A percentile compares a stretch with the other conserved stretches of the same genome.
Evolutionary conservation across 2,113 vertebrate species (phyloP).

Genomic region (Helogale parvula): DNA sequence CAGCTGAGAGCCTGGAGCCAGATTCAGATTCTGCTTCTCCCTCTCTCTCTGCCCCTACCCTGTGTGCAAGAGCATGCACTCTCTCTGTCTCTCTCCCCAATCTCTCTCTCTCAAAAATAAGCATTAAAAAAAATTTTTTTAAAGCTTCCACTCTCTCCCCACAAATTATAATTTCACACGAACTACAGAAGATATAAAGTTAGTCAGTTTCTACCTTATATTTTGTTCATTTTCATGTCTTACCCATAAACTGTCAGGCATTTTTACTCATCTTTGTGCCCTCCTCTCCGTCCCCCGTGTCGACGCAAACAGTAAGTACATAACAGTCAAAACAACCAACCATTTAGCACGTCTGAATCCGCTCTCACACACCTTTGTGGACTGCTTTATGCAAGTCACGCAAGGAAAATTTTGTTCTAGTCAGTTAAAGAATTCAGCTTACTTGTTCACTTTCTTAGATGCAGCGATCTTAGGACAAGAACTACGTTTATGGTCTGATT

Average conservation of each 20-base stretch:
- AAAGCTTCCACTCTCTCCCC: neutral
- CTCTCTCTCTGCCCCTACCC: too few species aligned
- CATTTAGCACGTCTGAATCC: neutral
- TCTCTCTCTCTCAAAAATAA: too few species aligned
- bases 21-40: too few species aligned
- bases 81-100: too few species aligned
- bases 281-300: neutral
- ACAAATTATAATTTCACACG: neutral
- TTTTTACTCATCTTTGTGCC: neutral
- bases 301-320: neutral
- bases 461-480: constrained; percentile 84
- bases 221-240: neutral
- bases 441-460: constrained; percentile 71
- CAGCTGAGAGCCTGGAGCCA: too few species aligned
- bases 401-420: neutral
- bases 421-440: constrained; percentile 71
- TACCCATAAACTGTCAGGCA: neutral
- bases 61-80: too few species aligned
- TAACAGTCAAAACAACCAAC: neutral
- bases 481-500: constrained; percentile 90
- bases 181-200: neutral
- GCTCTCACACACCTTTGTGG: neutral
- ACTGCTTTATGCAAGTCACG: neutral
- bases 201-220: neutral
- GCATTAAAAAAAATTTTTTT: too few species aligned